These are phyloP conservation scores for Ectobius pallidus DNA, from an alignment of 2,888 invertebrate genomes.

Conservation along the genomic window DNA sequence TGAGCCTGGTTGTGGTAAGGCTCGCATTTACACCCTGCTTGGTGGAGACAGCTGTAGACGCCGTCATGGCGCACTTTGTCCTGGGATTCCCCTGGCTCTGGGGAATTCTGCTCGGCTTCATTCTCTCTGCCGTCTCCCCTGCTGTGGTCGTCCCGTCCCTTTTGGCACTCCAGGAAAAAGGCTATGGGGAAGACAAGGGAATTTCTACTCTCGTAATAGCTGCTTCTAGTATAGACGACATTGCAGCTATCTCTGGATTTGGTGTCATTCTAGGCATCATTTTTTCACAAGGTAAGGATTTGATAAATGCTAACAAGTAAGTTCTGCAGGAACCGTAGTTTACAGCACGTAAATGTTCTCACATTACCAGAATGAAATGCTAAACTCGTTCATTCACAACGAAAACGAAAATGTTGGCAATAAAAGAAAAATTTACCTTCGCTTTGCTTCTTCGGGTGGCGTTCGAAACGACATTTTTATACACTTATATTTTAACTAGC, in stretches of 20 bases:
- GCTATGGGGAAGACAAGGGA: constrained; percentile 73
- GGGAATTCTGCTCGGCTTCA: constrained; percentile 61
- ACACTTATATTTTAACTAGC: too few relatives aligned
- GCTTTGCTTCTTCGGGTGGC: too few relatives aligned
- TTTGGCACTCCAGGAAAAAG: constrained; percentile 64
- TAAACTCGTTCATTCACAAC: too few relatives aligned
- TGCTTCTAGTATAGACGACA: constrained; percentile 75
- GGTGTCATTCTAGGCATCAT: constrained; percentile 69
- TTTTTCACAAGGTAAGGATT: constrained; percentile 63
- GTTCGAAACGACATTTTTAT: too few relatives aligned
- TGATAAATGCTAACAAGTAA: too few relatives aligned
- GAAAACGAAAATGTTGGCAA: too few relatives aligned
- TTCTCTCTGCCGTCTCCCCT: constrained; percentile 60
- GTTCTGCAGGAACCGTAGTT: too few relatives aligned
- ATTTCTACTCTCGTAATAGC: constrained; percentile 76
- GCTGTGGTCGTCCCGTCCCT: constrained; percentile 76
- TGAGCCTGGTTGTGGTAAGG: constrained; percentile 61
- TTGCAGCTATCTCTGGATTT: constrained; percentile 75
- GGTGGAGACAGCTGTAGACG: constrained; percentile 61
- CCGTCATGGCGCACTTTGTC: constrained; percentile 60
- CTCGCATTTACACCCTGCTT: constrained; percentile 66
- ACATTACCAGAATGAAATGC: too few relatives aligned
- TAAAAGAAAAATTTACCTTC: too few relatives aligned
- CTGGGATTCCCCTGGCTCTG: constrained; percentile 67
- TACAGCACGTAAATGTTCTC: too few relatives aligned